A percentile compares a stretch with the other conserved stretches of the same genome.
phyloP scores from a whole-genome alignment of 1,140 invertebrate genomes.

The Drosophila lini region DNA sequence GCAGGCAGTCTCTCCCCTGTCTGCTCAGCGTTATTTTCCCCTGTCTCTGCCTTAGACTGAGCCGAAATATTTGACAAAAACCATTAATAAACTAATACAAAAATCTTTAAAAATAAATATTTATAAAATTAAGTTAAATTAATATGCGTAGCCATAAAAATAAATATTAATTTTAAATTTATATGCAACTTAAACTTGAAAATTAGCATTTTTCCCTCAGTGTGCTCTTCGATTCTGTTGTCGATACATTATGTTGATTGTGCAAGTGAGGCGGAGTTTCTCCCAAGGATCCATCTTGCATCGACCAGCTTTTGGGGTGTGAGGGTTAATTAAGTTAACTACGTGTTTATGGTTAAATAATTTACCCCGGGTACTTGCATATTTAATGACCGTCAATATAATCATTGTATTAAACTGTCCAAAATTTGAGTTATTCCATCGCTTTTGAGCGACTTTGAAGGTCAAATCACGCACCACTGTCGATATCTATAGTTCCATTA shows the following conservation, averaged over 20 bases:
- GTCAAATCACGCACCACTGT: slow-evolving; percentile 14
- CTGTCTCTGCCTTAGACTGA: slow-evolving; percentile 2
- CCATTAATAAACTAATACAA: neutral
- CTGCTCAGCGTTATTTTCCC: slow-evolving; percentile 2
- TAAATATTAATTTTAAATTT: neutral
- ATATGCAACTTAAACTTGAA: neutral
- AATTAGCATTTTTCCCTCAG: neutral
- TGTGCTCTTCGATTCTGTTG: slow-evolving; percentile 23
- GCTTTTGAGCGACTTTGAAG: neutral
- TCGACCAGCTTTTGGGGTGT: slow-evolving; percentile 4
- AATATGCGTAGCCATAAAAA: neutral
- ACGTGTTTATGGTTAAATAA: slow-evolving; percentile 77
- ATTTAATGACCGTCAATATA: slow-evolving; percentile 17
- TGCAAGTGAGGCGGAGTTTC: neutral
- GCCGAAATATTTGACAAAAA: neutral
- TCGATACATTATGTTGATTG: slow-evolving; percentile 17
- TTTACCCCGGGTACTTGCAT: slow-evolving; percentile 39
- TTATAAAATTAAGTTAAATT: neutral
- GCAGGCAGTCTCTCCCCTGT: slow-evolving; percentile 17
- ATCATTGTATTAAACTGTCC: slow-evolving; percentile 4
- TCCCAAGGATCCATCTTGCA: slow-evolving; percentile 34
- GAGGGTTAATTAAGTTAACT: slow-evolving; percentile 72
- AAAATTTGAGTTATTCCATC: slow-evolving; percentile 9
- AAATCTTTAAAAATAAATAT: neutral
- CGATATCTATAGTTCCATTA: slow-evolving; percentile 19